phyloP scores from a whole-genome alignment of 2,113 vertebrate species.

The Salvelinus alpinus region DNA sequence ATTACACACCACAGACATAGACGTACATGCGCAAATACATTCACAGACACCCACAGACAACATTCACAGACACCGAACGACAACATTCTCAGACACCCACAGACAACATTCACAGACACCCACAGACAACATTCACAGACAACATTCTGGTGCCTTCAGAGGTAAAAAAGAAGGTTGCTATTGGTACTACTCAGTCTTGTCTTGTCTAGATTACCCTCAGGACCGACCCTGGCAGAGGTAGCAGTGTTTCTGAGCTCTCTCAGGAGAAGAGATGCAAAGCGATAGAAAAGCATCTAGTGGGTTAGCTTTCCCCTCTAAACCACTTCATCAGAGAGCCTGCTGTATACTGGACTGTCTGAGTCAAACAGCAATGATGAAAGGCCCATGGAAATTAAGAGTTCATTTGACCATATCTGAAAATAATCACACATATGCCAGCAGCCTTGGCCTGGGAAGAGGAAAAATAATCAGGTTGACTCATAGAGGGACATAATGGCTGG shows the following conservation, averaged over 20 bases:
- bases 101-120: not conserved
- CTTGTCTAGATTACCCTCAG: too few species aligned
- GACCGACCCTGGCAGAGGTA: too few species aligned
- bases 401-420: constrained; percentile 43
- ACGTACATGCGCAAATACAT: constrained; percentile 15
- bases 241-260: not conserved
- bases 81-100: not conserved
- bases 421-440: constrained; percentile 26
- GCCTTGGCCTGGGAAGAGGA: constrained; percentile 25
- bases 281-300: not conserved
- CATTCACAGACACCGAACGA: constrained; percentile 11
- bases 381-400: constrained; percentile 16
- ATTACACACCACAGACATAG: constrained; percentile 11
- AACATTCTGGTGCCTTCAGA: not conserved
- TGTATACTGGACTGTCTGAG: not conserved
- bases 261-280: not conserved
- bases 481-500: constrained; percentile 10
- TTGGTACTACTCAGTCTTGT: too few species aligned
- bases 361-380: constrained; percentile 2
- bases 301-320: not conserved
- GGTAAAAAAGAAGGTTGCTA: not conserved
- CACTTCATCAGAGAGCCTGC: not conserved
- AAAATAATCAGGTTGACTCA: constrained; percentile 45
- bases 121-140: constrained; percentile 14
- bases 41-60: not conserved